phyloP scores from a whole-genome alignment of 2,888 invertebrate species.

The Stomorhina lunata region DNA sequence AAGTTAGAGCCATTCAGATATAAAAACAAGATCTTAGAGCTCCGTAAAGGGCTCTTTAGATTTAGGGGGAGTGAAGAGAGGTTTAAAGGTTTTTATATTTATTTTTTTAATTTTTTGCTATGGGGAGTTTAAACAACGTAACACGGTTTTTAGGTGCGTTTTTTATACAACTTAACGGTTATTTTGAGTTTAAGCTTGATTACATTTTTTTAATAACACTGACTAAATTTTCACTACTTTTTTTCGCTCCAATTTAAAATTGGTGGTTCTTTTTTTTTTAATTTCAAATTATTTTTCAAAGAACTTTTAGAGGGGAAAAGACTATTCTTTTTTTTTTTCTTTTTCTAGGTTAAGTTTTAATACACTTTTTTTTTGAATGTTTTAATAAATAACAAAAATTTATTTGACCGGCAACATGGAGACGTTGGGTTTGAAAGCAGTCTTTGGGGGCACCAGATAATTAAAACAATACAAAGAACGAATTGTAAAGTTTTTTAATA shows the following conservation, averaged over 20 bases:
- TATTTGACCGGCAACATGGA: slow-evolving; percentile 51
- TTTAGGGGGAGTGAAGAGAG: background rate
- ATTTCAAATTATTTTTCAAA: slow-evolving; percentile 37
- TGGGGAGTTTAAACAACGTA: background rate
- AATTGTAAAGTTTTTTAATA: slow-evolving; percentile 92
- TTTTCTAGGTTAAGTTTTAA: slow-evolving; percentile 15
- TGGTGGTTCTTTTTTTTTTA: background rate
- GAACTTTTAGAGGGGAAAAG: too few species aligned
- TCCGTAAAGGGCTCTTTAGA: slow-evolving; percentile 39
- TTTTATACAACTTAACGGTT: too few species aligned
- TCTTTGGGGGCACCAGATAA: slow-evolving; percentile 68
- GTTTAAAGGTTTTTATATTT: background rate
- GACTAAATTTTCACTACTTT: slow-evolving; percentile 5
- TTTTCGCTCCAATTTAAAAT: background rate
- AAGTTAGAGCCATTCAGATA: slow-evolving; percentile 79
- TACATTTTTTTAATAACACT: slow-evolving; percentile 45
- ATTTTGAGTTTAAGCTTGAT: too few species aligned
- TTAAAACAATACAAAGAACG: slow-evolving; percentile 93
- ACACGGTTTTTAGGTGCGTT: background rate
- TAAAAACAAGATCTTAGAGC: slow-evolving; percentile 50
- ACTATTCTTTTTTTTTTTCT: slow-evolving; percentile 20
- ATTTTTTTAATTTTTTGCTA: slow-evolving; percentile 26
- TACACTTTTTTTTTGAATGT: slow-evolving; percentile 52
- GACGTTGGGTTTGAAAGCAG: slow-evolving; percentile 52
- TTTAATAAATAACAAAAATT: slow-evolving; percentile 20